A percentile compares a stretch with the other conserved stretches of the same genome.
These are phyloP conservation scores for Apostichopus japonicus DNA, from an alignment of 35 echinoderm and acorn worm genomes.

Conservation along the genomic window DNA sequence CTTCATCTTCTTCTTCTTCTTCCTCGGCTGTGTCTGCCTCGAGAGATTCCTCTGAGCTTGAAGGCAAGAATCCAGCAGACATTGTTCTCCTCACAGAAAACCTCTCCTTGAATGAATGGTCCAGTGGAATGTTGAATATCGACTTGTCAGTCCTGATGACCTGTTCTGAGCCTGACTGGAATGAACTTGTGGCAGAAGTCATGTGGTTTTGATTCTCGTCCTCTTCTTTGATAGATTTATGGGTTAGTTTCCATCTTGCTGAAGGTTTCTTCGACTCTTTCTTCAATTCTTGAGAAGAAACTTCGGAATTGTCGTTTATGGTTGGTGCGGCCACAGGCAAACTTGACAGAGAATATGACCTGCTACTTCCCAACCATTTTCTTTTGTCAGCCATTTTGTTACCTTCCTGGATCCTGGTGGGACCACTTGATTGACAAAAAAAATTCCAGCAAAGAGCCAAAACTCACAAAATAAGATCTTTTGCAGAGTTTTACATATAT, in stretches of 20 bases:
- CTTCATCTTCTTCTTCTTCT: background rate
- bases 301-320: background rate
- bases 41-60: slow-evolving; percentile 6
- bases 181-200: slow-evolving; percentile 25
- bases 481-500: too few relatives aligned
- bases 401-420: too few relatives aligned
- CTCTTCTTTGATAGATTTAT: background rate
- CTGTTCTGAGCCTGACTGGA: background rate
- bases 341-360: background rate
- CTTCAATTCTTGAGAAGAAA: background rate
- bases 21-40: background rate
- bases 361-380: background rate
- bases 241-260: background rate
- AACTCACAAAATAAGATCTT: too few relatives aligned
- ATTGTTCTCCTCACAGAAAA: background rate
- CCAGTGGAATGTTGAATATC: background rate
- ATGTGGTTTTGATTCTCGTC: background rate
- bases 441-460: too few relatives aligned
- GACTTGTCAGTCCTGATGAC: background rate
- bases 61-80: background rate
- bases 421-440: too few relatives aligned
- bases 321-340: background rate
- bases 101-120: background rate
- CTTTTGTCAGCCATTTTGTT: background rate
- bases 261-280: background rate